phyloP scores from a whole-genome alignment of 1,140 invertebrate species.

The Leptinotarsa lineolata region DNA sequence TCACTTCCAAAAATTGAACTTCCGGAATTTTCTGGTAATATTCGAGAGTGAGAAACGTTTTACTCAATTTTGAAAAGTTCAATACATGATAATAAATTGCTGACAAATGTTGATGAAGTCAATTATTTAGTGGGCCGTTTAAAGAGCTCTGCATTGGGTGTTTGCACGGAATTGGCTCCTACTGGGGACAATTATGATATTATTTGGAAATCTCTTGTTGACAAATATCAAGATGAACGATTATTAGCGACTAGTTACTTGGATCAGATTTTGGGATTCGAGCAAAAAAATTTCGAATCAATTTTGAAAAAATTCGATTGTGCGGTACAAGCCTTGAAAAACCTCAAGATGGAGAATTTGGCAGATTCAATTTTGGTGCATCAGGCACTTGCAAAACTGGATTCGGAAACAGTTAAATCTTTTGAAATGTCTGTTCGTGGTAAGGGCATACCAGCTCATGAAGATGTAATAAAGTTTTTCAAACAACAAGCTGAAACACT shows the following conservation, averaged over 20 bases:
- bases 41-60: slow-evolving; percentile 14
- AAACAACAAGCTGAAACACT: not conserved
- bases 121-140: slow-evolving; percentile 20
- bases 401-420: not conserved
- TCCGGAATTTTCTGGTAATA: slow-evolving; percentile 15
- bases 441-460: slow-evolving; percentile 6
- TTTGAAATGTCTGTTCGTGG: slow-evolving; percentile 13
- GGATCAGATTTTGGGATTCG: not conserved
- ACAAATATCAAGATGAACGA: too few relatives aligned
- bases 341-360: not conserved
- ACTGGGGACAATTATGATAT: slow-evolving; percentile 13
- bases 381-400: slow-evolving; percentile 5
- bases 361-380: slow-evolving; percentile 8
- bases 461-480: slow-evolving; percentile 20
- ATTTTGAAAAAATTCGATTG: slow-evolving; percentile 23
- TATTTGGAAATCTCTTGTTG: too few relatives aligned
- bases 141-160: not conserved
- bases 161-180: slow-evolving; percentile 13
- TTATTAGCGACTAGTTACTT: slow-evolving; percentile 13
- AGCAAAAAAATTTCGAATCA: not conserved
- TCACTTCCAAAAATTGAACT: slow-evolving; percentile 14
- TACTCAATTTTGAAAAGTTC: slow-evolving; percentile 12
- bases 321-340: slow-evolving; percentile 8
- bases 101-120: slow-evolving; percentile 15
- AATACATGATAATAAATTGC: slow-evolving; percentile 16